Evolutionary conservation across 2,797 vertebrate species (phyloP).

Genomic region (Glyptemys insculpta): DNA sequence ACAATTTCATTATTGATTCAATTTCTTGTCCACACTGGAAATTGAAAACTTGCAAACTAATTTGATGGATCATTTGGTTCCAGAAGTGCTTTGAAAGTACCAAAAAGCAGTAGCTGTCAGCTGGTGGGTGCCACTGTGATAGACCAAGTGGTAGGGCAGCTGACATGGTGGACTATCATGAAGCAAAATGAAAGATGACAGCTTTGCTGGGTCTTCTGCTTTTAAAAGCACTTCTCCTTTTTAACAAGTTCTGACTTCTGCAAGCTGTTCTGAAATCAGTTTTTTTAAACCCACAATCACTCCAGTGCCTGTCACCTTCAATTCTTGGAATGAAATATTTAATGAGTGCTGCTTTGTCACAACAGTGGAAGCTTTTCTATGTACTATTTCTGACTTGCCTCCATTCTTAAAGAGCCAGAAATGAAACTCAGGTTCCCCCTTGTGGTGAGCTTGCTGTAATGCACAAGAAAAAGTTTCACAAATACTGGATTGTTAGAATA

Average conservation of each 20-base stretch:
- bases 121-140: neutral
- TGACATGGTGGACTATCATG: neutral
- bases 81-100: neutral
- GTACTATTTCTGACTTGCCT: rapidly evolving
- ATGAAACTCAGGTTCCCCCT: slow-evolving; percentile 72
- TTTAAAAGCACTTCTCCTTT: slow-evolving; percentile 14
- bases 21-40: neutral
- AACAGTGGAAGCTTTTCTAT: neutral
- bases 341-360: neutral
- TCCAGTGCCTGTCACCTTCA: neutral
- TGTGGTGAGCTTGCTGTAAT: slow-evolving; percentile 54
- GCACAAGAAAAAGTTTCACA: neutral
- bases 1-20: neutral
- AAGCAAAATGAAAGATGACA: neutral
- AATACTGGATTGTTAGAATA: rapidly evolving
- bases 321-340: neutral
- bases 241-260: slow-evolving; percentile 9
- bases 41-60: neutral
- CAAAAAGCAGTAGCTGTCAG: neutral
- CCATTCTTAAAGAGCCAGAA: neutral
- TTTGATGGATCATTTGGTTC: neutral
- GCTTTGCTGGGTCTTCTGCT: neutral
- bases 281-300: neutral
- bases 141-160: neutral
- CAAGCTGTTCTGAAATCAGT: slow-evolving; percentile 11